Evolutionary conservation across 2,797 vertebrate genomes (phyloP).

Genomic region (Microhierax caerulescens): DNA sequence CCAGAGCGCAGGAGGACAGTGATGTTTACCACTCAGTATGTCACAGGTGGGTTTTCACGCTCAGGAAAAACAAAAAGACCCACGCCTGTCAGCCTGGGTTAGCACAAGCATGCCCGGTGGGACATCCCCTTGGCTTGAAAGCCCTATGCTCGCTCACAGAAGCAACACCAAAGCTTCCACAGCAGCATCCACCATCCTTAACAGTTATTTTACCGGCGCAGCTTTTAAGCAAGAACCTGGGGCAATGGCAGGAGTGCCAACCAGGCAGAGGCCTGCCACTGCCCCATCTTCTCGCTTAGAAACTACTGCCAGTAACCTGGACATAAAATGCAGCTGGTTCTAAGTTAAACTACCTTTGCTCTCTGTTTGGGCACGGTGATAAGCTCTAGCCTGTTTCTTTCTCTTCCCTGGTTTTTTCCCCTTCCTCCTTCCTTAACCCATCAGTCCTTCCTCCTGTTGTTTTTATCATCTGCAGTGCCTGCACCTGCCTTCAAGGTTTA

Average conservation of each 20-base stretch:
- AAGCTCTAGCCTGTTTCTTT: background rate
- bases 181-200: background rate
- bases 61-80: background rate
- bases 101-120: background rate
- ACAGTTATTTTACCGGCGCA: background rate
- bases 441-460: background rate
- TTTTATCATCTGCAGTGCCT: background rate
- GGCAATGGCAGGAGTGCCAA: background rate
- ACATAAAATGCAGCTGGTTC: background rate
- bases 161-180: background rate
- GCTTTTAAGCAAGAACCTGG: background rate
- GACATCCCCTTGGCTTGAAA: background rate
- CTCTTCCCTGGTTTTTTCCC: background rate
- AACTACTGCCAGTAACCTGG: background rate
- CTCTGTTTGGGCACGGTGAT: background rate
- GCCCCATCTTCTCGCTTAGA: background rate
- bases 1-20: background rate
- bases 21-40: background rate
- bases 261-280: background rate
- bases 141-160: background rate
- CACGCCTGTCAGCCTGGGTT: background rate
- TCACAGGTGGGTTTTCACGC: background rate
- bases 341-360: background rate
- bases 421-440: background rate
- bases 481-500: slow-evolving; percentile 2